phyloP scores from a whole-genome alignment of 2,888 invertebrate species.

The Agriopis leucophaearia region DNA sequence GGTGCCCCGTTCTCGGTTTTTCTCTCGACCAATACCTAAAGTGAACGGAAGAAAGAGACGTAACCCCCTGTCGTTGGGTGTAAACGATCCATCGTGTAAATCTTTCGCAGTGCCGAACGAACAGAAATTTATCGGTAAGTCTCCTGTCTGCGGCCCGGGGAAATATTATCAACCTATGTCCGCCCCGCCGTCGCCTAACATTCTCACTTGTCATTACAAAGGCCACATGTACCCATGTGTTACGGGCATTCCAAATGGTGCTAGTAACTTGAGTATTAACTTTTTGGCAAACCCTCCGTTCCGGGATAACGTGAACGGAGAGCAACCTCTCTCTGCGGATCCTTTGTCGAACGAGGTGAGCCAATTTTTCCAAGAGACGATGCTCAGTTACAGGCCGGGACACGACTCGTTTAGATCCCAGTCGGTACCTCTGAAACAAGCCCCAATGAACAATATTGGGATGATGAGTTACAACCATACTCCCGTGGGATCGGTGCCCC shows the following conservation, averaged over 20 bases:
- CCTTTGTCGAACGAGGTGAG: slow-evolving; percentile 87
- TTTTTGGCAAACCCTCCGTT: slow-evolving; percentile 76
- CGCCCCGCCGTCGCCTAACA: slow-evolving; percentile 89
- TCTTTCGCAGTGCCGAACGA: slow-evolving; percentile 80
- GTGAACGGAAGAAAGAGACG: slow-evolving; percentile 73
- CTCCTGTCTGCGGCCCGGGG: slow-evolving; percentile 62
- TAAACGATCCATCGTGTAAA: slow-evolving; percentile 66
- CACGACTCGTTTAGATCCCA: slow-evolving; percentile 89
- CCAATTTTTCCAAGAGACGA: slow-evolving; percentile 86
- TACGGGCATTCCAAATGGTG: slow-evolving; percentile 70
- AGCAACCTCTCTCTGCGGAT: slow-evolving; percentile 80
- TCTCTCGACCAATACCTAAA: slow-evolving; percentile 83
- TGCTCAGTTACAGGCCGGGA: slow-evolving; percentile 72
- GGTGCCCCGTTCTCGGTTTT: slow-evolving; percentile 88
- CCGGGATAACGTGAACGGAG: slow-evolving; percentile 79
- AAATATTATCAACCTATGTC: slow-evolving; percentile 87
- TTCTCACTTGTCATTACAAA: slow-evolving; percentile 79
- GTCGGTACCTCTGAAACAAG: slow-evolving; percentile 91
- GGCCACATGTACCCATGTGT: slow-evolving; percentile 81
- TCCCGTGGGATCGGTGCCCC: slow-evolving; percentile 88
- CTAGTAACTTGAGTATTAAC: slow-evolving; percentile 75
- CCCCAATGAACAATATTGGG: slow-evolving; percentile 77
- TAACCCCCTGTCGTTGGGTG: slow-evolving; percentile 70
- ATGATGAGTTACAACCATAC: slow-evolving; percentile 81
- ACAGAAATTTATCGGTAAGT: slow-evolving; percentile 74